Percentiles rank a stretch among this genome's conserved stretches.
phyloP scores from a whole-genome alignment of 2,888 invertebrate genomes.

The Ophion ventricosus region DNA sequence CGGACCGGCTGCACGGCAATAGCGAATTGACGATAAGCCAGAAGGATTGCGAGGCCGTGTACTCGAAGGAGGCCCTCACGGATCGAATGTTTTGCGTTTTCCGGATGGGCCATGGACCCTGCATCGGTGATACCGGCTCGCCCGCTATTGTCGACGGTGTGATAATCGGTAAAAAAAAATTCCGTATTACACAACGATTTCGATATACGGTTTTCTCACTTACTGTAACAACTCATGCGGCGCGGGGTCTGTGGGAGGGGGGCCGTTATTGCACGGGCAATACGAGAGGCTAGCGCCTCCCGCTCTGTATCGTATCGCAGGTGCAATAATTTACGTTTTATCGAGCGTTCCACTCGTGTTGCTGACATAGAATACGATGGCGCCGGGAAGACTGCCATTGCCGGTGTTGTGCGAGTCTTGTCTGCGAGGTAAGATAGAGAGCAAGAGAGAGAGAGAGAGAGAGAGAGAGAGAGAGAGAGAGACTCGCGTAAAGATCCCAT shows the following conservation, averaged over 20 bases:
- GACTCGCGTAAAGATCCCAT: conserved; percentile 29
- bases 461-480: background rate
- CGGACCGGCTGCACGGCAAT: conserved; percentile 67
- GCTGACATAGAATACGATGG: conserved; percentile 30
- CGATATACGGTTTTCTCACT: background rate
- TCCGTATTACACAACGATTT: too few relatives aligned
- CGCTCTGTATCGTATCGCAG: conserved; percentile 22
- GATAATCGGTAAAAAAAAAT: conserved; percentile 69
- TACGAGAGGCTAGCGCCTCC: conserved; percentile 15
- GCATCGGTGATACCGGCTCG: conserved; percentile 76
- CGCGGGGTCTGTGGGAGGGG: background rate
- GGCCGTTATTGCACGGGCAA: background rate
- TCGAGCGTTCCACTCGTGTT: conserved; percentile 31
- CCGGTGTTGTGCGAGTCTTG: conserved; percentile 39
- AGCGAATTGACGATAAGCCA: conserved; percentile 68
- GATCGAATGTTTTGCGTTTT: conserved; percentile 73
- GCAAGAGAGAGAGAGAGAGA: background rate
- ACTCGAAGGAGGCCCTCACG: conserved; percentile 65
- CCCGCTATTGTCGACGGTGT: conserved; percentile 68
- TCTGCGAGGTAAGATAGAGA: conserved; percentile 18
- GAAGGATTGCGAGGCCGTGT: conserved; percentile 65
- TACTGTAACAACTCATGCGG: conserved; percentile 16
- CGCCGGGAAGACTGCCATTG: conserved; percentile 14
- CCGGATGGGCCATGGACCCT: conserved; percentile 67
- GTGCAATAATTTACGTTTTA: conserved; percentile 60